Base-by-base conservation (phyloP, 2,797 vertebrate species). In the Tiaroga cobitis region DNA sequence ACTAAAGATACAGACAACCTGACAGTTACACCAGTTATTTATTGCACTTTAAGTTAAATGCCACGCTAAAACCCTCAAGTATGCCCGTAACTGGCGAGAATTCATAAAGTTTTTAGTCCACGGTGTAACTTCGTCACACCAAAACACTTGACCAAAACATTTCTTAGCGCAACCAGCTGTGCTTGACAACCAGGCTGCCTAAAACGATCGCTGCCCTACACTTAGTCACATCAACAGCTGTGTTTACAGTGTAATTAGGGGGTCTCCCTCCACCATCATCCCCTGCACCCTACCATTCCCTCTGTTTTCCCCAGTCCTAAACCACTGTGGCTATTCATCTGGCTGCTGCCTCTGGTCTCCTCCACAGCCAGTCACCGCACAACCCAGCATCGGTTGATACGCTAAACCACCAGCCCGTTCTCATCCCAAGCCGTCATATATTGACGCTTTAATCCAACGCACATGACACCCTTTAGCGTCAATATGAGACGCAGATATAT, bases 231-330 rank as follows among this genome's bases (percentile, higher is more conserved):
- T 82, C 56, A 90, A 83, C 88, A 87, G 86, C 89, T 90, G 89
- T 90, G 88, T 89, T 89, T 91, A 89, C 61, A 72, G 65, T 84
- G 77, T 79, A 90, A 87, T 90, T 89, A 87, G 51, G 80, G 83
- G 77, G 82, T 86, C 59, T 85, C 81, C 67, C 80, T 77, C 76
- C 74, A 49, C 51, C 83, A 73, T 49, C 76, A 69, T 68, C 43
- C 43, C 18, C 75, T 68, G 68, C 69, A 80, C 83, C 82, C 81
- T 49, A 68, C 54, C 75, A 61, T 69, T 68, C 39, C 49, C 82
- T 74, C 59, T 79, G 82, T 15, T 73, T 83, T 78, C 75, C 61
- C 75, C 43, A 63, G n/a, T n/a, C 61, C 54, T 34, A 34, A 68
- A 82, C 83, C 88, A 15, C 85, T 70, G 73, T 73, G 49, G 24